Evolutionary conservation across 2,113 vertebrate species (phyloP).

Genomic region (Oostethus manadensis): DNA sequence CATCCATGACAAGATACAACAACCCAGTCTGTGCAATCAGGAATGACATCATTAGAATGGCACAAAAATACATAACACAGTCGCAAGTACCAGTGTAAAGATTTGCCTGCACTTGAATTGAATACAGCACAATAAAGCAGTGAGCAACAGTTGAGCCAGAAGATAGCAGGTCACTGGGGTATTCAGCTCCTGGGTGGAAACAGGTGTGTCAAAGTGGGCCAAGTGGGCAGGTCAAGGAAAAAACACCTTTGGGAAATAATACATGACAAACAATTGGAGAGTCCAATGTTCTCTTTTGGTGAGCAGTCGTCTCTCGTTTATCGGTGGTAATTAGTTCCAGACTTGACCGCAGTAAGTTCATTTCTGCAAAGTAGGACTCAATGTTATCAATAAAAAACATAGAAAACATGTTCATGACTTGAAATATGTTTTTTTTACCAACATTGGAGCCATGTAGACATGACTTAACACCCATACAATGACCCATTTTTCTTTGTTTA

Average conservation of each 20-base stretch:
- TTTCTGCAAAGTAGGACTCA: too few species aligned
- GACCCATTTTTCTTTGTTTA: too few species aligned
- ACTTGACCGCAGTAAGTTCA: too few species aligned
- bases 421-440: too few species aligned
- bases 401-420: too few species aligned
- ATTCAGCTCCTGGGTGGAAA: conserved; percentile 22
- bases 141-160: conserved; percentile 16
- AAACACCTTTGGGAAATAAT: conserved; percentile 3
- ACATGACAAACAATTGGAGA: background rate
- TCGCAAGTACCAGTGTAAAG: conserved; percentile 16
- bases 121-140: conserved; percentile 29
- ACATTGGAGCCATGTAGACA: too few species aligned
- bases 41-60: conserved; percentile 8
- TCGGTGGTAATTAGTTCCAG: too few species aligned
- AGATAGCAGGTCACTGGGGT: conserved; percentile 26
- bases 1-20: conserved; percentile 1
- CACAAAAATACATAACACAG: background rate
- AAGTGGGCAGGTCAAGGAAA: background rate
- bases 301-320: background rate
- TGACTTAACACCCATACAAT: too few species aligned
- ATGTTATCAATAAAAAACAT: too few species aligned
- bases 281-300: too few species aligned
- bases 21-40: conserved; percentile 1
- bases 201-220: conserved; percentile 17
- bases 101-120: conserved; percentile 1